Evolutionary conservation across 2,797 vertebrate genomes (phyloP).

Genomic region (Triplophysa bombifrons): DNA sequence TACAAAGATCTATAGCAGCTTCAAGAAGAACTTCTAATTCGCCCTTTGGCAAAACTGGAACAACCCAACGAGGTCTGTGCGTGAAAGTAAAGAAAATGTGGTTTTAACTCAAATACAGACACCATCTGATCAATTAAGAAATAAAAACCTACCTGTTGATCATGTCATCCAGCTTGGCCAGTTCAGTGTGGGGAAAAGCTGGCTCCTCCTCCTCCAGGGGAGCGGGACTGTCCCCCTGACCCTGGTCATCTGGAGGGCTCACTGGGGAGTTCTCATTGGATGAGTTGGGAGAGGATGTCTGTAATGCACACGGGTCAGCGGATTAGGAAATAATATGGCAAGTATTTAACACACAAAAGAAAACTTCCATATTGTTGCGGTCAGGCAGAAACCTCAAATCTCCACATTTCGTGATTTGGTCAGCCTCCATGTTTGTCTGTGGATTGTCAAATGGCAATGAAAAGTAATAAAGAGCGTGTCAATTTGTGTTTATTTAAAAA

Average conservation of each 20-base stretch:
- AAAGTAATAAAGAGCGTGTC: too few relatives aligned
- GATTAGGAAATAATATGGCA: neutral
- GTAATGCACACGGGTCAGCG: conserved; percentile 36
- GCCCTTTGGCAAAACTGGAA: conserved; percentile 99
- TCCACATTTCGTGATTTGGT: too few relatives aligned
- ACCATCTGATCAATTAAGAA: neutral
- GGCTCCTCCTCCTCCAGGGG: conserved; percentile 99
- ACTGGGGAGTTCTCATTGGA: conserved; percentile 99
- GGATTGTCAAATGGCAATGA: too few relatives aligned
- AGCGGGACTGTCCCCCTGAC: conserved; percentile 88
- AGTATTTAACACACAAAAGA: neutral
- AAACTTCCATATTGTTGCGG: neutral
- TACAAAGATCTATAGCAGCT: conserved; percentile 99
- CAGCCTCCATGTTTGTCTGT: too few relatives aligned
- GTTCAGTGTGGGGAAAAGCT: conserved; percentile 97
- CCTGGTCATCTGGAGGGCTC: conserved; percentile 94
- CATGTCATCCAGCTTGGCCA: conserved; percentile 99
- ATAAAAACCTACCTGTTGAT: conserved; percentile 90
- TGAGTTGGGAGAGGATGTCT: conserved; percentile 98
- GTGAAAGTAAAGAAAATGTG: conserved; percentile 15
- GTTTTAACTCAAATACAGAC: neutral
- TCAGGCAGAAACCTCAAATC: too few relatives aligned
- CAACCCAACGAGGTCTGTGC: conserved; percentile 96
- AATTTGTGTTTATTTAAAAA: too few relatives aligned
- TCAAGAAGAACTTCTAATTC: conserved; percentile 99